Evolutionary conservation across 2,113 vertebrate genomes (phyloP).

Genomic region (Larimichthys crocea): DNA sequence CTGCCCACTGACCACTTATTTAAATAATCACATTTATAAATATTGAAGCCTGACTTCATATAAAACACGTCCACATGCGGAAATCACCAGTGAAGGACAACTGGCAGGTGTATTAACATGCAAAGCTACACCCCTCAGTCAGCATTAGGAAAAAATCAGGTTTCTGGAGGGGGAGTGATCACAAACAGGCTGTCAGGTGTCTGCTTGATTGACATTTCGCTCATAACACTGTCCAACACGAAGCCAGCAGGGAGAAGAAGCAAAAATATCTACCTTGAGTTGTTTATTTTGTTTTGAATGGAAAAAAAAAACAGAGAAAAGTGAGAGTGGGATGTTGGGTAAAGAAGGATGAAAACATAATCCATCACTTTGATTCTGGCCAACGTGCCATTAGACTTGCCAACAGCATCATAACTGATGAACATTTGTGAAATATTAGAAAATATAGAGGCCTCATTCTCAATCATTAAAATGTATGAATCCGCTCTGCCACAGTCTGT

Average conservation of each 20-base stretch:
- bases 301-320: not conserved
- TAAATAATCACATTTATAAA: constrained; percentile 35
- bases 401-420: constrained; percentile 4
- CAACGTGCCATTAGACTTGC: not conserved
- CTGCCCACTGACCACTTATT: not conserved
- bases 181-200: constrained; percentile 69
- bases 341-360: constrained; percentile 10
- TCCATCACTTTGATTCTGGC: constrained; percentile 5
- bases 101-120: constrained; percentile 52
- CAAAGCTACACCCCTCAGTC: constrained; percentile 60
- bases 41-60: constrained; percentile 30
- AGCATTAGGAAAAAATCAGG: constrained; percentile 59
- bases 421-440: constrained; percentile 30
- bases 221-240: constrained; percentile 41
- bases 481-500: constrained; percentile 34
- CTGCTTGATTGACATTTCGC: constrained; percentile 64
- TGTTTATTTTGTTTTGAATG: constrained; percentile 16
- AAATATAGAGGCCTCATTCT: constrained; percentile 14
- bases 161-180: constrained; percentile 66
- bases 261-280: not conserved
- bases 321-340: not conserved
- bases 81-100: constrained; percentile 48
- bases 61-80: constrained; percentile 26
- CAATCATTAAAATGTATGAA: constrained; percentile 33
- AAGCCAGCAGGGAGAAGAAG: constrained; percentile 2